Conservation (phyloP, 2,797 vertebrate genomes). For the Sebastes kiyomatsui region DNA sequence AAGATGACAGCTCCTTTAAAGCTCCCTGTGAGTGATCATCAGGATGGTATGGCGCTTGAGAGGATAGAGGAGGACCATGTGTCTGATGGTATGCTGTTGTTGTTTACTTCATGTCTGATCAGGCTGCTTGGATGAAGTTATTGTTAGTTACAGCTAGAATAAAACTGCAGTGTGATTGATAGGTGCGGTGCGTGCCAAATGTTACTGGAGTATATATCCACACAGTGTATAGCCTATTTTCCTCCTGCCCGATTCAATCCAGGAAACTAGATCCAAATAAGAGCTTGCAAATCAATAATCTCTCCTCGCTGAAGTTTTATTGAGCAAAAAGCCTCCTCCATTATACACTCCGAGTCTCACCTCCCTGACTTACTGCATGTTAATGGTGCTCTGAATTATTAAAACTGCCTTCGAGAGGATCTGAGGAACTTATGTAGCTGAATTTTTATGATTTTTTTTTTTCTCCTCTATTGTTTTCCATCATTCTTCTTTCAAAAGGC, state of each 20-base stretch:
- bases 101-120: not conserved
- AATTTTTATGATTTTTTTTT: not conserved
- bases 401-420: constrained; percentile 6
- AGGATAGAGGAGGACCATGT: not conserved
- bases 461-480: not conserved
- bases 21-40: constrained; percentile 12
- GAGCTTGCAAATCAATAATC: constrained; percentile 50
- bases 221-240: constrained; percentile 12
- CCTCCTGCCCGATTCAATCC: constrained; percentile 9
- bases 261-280: constrained; percentile 52
- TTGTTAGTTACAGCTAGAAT: not conserved
- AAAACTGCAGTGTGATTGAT: constrained; percentile 6
- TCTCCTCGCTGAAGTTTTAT: constrained; percentile 25
- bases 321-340: constrained; percentile 23
- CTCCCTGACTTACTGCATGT: constrained; percentile 25
- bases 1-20: constrained; percentile 50
- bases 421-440: not conserved
- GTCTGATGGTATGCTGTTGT: constrained; percentile 34
- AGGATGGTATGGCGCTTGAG: constrained; percentile 16
- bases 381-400: constrained; percentile 48
- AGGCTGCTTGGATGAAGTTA: not conserved
- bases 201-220: constrained; percentile 22
- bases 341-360: constrained; percentile 32
- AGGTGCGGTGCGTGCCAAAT: not conserved
- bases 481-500: constrained; percentile 18